Base-by-base conservation (phyloP, 1,140 invertebrate genomes). In the Apolygus lucorum region DNA sequence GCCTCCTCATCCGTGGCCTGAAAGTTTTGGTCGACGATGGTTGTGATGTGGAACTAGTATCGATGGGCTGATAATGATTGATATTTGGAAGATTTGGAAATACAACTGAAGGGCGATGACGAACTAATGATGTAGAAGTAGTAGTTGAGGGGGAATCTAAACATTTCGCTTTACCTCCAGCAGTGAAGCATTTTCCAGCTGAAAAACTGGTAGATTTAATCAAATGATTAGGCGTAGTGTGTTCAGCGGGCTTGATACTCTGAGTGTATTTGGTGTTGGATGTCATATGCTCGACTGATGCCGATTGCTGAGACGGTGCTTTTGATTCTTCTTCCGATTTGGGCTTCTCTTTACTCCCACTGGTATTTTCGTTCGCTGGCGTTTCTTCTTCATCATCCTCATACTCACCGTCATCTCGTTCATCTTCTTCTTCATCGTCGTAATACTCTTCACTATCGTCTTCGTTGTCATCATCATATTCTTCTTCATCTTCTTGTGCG, bases 361-460 rank as follows among this genome's bases (percentile, higher is more conserved):
- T 52, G 26, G 65, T 67, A 52, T 72, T 68, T 52, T 63, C 29
- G 26, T 65, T 69, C 22, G 70, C n/a, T n/a, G n/a, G 70, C 54
- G 68, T 70, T 63, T 73, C 54, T 59, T 71, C 64, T 49, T 70
- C 68, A 29, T 70, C 59, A 64, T 0, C 73, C 68, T 69, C 74
- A 75, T 27, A 73, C 74, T 69, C 76, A 76, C 11, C 64, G 64
- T 34, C 29, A 13, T 71, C 59, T 42, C 63, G 24, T 24, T 71
- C 62, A 22, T 71, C 67, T 28, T 71, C 68, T 49, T 71, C 69
- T 27, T 63, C 52, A 69, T 52, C 25, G 34, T 52, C 27, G 14
- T 74, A 66, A 28, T 68, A 71, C 22, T 71, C 70, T 34, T 69
- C 52, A 66, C 64, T 24, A 4, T 59, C 49, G 28, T 67, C 64